Percentiles rank a stretch among this genome's conserved stretches.
These are phyloP conservation scores for Drosophila niveifrons DNA, from an alignment of 2,888 invertebrate species.

Conservation along the genomic window DNA sequence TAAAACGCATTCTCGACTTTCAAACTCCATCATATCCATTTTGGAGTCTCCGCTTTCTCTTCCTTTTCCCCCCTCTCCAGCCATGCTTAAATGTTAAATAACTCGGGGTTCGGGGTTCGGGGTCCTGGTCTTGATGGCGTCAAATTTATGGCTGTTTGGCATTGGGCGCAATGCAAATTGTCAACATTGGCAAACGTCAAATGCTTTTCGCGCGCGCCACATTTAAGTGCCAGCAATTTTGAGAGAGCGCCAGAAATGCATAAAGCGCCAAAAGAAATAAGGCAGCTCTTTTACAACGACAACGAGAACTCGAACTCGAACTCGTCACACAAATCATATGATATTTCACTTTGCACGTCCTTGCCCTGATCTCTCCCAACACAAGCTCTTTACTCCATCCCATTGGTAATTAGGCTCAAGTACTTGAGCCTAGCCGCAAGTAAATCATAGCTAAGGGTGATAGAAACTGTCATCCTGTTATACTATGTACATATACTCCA, in stretches of 20 bases:
- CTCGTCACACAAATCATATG: slow-evolving; percentile 41
- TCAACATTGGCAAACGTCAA: slow-evolving; percentile 65
- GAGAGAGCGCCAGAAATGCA: slow-evolving; percentile 50
- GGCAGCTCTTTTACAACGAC: no score
- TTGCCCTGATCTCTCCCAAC: no score
- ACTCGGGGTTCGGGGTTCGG: slow-evolving; percentile 11
- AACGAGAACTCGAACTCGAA: no score
- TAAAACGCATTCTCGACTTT: not conserved
- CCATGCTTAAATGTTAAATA: not conserved
- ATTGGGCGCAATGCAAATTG: slow-evolving; percentile 61
- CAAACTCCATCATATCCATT: not conserved
- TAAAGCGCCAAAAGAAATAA: slow-evolving; percentile 23
- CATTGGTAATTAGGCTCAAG: no score
- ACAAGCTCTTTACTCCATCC: no score
- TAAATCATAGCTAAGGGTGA: no score
- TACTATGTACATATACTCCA: no score
- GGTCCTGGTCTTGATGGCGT: slow-evolving; percentile 60
- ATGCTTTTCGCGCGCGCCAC: slow-evolving; percentile 48
- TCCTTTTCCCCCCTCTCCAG: no score
- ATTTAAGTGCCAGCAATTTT: slow-evolving; percentile 62
- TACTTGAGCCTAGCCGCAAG: no score
- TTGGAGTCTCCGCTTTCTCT: not conserved
- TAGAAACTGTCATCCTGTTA: no score
- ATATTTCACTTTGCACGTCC: not conserved
- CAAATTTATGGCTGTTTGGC: slow-evolving; percentile 76